phyloP scores from a whole-genome alignment of 2,113 vertebrate genomes.

The Corvus cornix region DNA sequence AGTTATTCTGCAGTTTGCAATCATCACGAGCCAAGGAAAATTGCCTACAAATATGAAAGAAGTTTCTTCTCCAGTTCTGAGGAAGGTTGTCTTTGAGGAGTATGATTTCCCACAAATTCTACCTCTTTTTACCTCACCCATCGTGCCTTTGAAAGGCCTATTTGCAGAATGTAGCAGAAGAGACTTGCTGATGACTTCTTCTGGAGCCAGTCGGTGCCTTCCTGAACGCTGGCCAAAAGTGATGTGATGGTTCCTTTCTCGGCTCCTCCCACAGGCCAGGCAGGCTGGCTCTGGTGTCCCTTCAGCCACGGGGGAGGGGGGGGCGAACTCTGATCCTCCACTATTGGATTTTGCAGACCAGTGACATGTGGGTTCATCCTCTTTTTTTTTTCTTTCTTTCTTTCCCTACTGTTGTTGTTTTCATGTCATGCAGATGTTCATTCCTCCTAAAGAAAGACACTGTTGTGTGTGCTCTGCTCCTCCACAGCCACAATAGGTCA shows the following conservation, averaged over 20 bases:
- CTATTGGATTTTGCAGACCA: not conserved
- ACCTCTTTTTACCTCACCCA: not conserved
- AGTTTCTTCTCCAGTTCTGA: conserved; percentile 30
- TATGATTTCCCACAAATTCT: not conserved
- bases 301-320: rapidly evolving
- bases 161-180: not conserved
- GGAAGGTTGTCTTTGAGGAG: not conserved
- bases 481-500: not conserved
- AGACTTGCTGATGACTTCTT: not conserved
- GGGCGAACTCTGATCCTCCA: not conserved
- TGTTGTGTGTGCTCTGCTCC: not conserved
- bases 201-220: not conserved
- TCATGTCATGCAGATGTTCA: not conserved
- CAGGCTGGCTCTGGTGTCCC: not conserved
- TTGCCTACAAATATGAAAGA: not conserved
- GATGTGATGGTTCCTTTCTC: not conserved
- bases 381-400: not conserved
- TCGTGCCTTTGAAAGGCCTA: not conserved
- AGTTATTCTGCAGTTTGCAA: not conserved
- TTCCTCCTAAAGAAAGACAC: not conserved
- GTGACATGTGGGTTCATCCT: not conserved
- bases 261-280: not conserved
- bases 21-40: not conserved
- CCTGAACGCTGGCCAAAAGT: not conserved
- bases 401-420: not conserved